Percentiles rank a stretch among this genome's conserved stretches.
These are phyloP conservation scores for Sphaerodactylus townsendi DNA, from an alignment of 2,113 vertebrate genomes.

Conservation along the genomic window DNA sequence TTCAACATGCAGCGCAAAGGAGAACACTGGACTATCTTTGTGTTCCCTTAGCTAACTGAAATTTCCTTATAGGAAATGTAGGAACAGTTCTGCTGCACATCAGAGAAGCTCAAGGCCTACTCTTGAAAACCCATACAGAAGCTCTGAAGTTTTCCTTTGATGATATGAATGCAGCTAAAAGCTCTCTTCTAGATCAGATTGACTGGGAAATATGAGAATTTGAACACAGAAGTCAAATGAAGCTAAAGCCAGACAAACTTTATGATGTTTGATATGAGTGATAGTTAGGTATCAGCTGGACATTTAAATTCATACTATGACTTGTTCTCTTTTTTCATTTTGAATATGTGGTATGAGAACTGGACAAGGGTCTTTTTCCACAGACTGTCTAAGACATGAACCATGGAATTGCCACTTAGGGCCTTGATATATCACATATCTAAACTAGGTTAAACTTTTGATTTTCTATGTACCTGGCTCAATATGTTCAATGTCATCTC, in stretches of 20 bases:
- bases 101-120: no score
- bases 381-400: no score
- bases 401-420: no score
- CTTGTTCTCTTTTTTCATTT: not conserved
- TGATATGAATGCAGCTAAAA: not conserved
- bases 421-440: no score
- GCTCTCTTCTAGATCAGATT: not conserved
- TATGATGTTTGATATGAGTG: not conserved
- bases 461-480: slow-evolving; percentile 4
- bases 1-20: not conserved
- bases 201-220: not conserved
- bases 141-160: not conserved
- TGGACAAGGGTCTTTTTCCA: no score
- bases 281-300: not conserved
- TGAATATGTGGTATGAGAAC: not conserved
- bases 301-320: not conserved
- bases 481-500: not conserved
- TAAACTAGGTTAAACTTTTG: not conserved
- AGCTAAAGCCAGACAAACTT: not conserved
- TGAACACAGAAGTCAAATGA: not conserved
- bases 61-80: no score
- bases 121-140: no score
- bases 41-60: not conserved
- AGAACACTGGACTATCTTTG: not conserved
- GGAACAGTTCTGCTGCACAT: not conserved